Percentiles rank a stretch among this genome's conserved stretches.
Conservation (phyloP, 2,113 vertebrate genomes). For the Lophotis ruficrista region DNA sequence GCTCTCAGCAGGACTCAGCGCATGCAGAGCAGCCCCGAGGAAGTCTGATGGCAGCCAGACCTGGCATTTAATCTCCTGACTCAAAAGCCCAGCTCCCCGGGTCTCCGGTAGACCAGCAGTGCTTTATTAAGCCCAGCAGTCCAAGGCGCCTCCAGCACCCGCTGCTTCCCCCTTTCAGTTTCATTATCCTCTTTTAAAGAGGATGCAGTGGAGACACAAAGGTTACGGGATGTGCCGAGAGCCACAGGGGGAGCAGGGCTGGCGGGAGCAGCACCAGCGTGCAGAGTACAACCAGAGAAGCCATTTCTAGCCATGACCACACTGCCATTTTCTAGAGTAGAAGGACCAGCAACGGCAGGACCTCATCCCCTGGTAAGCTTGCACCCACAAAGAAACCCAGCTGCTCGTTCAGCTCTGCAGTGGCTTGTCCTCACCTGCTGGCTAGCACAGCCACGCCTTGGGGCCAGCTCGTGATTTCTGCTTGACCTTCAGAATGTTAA, state of each 20-base stretch:
- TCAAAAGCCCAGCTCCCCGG: background rate
- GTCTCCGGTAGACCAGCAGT: background rate
- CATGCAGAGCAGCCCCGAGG: background rate
- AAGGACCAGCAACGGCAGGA: background rate
- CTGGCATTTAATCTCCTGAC: background rate
- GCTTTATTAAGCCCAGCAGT: background rate
- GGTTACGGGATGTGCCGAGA: background rate
- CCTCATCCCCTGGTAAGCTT: background rate
- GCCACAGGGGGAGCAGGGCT: background rate
- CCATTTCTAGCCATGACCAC: background rate
- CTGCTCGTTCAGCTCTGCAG: rapidly evolving
- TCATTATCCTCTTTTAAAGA: slow-evolving; percentile 34
- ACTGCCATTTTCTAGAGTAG: slow-evolving; percentile 5
- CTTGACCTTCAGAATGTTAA: background rate
- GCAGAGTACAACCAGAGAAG: background rate
- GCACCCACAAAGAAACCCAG: background rate
- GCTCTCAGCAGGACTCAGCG: too few species aligned
- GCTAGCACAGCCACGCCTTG: rapidly evolving
- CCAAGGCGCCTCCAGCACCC: background rate
- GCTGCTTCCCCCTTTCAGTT: slow-evolving; percentile 13
- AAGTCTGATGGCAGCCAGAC: background rate
- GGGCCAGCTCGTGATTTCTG: background rate
- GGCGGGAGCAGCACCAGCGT: rapidly evolving
- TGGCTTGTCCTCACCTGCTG: background rate
- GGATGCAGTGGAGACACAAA: background rate